Evolutionary conservation across 2,888 invertebrate species (phyloP).

Genomic region (Criorhina ranunculi): DNA sequence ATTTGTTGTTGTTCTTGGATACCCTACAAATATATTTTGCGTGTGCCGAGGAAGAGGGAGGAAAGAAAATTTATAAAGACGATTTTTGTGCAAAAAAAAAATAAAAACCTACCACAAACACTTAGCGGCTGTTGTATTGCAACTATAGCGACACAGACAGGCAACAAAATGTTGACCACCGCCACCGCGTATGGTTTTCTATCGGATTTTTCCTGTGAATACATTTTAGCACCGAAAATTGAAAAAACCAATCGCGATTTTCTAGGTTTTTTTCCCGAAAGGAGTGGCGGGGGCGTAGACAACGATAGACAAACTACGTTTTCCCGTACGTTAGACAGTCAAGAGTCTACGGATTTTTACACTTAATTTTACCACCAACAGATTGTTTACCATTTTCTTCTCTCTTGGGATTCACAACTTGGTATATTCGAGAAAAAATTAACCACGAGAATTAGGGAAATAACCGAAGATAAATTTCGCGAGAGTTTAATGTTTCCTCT

Average conservation of each 20-base stretch:
- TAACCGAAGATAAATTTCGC: conserved; percentile 22
- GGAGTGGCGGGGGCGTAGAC: conserved; percentile 44
- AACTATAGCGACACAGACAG: conserved; percentile 57
- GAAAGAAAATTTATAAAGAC: not conserved
- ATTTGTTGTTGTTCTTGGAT: conserved; percentile 58
- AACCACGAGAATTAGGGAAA: not conserved
- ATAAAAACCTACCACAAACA: conserved; percentile 57
- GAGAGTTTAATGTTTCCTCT: conserved; percentile 11
- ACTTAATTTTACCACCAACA: conserved; percentile 36
- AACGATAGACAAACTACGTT: conserved; percentile 50
- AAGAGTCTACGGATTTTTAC: conserved; percentile 63
- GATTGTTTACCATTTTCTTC: conserved; percentile 56
- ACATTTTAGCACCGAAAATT: conserved; percentile 39
- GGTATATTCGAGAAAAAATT: not conserved
- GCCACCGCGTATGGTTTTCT: conserved; percentile 21
- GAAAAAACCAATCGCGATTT: conserved; percentile 34
- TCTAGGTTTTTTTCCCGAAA: conserved; percentile 11
- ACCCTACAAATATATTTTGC: conserved; percentile 48
- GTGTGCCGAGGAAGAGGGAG: conserved; percentile 9
- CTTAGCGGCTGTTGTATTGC: conserved; percentile 59
- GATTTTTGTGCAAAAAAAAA: not conserved
- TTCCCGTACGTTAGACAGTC: conserved; percentile 64
- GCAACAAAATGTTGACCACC: conserved; percentile 47
- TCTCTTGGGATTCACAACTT: not conserved
- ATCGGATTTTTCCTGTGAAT: conserved; percentile 22